phyloP scores from a whole-genome alignment of 2,113 vertebrate genomes.

The Trochalopteron elliotii region DNA sequence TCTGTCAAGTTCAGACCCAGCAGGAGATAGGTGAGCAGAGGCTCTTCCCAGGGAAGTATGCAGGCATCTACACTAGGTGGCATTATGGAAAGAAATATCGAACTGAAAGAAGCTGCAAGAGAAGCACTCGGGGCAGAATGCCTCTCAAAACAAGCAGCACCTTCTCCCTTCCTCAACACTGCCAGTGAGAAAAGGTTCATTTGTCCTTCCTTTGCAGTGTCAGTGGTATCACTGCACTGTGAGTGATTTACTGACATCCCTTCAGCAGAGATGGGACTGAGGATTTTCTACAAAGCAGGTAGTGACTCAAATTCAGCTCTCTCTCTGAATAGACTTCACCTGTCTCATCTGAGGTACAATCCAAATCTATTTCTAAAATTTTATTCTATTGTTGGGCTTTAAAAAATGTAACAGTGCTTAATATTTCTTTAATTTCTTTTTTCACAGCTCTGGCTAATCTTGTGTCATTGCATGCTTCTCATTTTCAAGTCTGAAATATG shows the following conservation, averaged over 20 bases:
- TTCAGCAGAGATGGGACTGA: not conserved
- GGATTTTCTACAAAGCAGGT: not conserved
- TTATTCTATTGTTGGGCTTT: not conserved
- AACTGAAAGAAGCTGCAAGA: not conserved
- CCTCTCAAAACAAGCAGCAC: not conserved
- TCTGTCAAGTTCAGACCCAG: constrained; percentile 24
- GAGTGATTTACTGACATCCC: not conserved
- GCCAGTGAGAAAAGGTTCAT: not conserved
- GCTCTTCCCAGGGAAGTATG: constrained; percentile 24
- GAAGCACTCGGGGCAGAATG: not conserved
- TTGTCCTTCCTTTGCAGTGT: not conserved
- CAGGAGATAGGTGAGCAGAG: constrained; percentile 11
- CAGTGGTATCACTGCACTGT: not conserved
- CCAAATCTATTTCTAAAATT: not conserved
- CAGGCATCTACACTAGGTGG: constrained; percentile 65
- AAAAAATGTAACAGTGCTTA: not conserved
- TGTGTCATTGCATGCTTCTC: not conserved
- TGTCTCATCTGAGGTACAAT: not conserved
- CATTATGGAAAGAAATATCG: constrained; percentile 41
- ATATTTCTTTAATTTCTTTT: not conserved
- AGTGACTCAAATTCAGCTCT: not conserved
- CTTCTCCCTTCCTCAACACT: not conserved
- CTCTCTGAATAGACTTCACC: not conserved
- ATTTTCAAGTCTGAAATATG: constrained; percentile 10
- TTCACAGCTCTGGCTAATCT: constrained; percentile 19